Evolutionary conservation across 2,797 vertebrate species (phyloP), one percentile per base, ranked within the genome.

Genomic region (Channa striata): DNA sequence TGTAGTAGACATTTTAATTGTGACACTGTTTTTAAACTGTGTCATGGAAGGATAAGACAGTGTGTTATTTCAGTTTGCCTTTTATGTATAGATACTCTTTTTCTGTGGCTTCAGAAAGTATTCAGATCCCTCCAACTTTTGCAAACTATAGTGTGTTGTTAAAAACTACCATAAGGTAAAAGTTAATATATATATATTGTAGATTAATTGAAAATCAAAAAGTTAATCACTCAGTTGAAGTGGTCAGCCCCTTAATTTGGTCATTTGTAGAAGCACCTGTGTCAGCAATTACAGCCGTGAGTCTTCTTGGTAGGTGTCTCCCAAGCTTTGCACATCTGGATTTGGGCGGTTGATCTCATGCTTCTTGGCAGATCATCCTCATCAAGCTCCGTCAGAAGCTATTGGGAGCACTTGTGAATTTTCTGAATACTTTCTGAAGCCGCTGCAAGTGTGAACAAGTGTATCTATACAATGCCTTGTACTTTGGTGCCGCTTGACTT

Each of bases 391-490:
- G 3, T 46, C n/a, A 46, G 9, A 46, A 11, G 9, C 0, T 9
- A 46, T 19, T 9, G n/a, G 9, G 4, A 46, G 44, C 10, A 46
- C 5, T n/a, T 19, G 44, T 11, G 44, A 43, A 43, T 6, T 16
- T 43, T 17, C 40, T 43, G 40, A 46, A 11, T 46, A 20, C 19
- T 20, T 46, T 46, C 44, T 20, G 44, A 20, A 19, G 44, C 44
- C 44, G 20, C 44, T 46, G n/a, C 81, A 37, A 77, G 6, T 77
- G 63, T 71, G 51, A 67, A 20, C 51, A 17, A 37, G 8, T 73
- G 77, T 81, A 72, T 86, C 81, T 90, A 64, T 82, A 85, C 81
- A 77, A 86, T 85, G 87, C 87, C 86, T 91, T 91, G 88, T 90
- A 88, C 83, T 89, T 89, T 88, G 83, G 83, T 90, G 82, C 89